Evolutionary conservation across 2,888 invertebrate species (phyloP), one percentile per base, ranked within the genome.

Genomic region (Mythimna lalbum): DNA sequence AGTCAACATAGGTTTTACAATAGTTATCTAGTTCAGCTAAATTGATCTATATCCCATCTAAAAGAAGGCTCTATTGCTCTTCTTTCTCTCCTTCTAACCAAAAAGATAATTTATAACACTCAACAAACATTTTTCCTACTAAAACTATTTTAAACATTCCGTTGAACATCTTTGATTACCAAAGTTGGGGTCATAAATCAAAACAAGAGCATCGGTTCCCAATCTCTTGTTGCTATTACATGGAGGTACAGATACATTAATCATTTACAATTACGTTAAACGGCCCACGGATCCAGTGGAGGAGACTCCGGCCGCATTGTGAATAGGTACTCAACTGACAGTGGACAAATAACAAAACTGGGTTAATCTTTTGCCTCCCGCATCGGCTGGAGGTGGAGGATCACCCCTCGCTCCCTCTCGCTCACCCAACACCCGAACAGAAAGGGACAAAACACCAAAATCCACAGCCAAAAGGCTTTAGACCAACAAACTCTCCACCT

Each of bases 331-430:
- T 95, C 94, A 90, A 94, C 95, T 95, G 95, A 95, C 95, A 95
- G 94, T 95, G 95, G 95, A 96, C 95, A 96, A 96, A 96, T 95
- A 95, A 95, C 95, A 95, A 95, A 95, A 96, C 95, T 96, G 94
- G 95, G 95, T 96, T 96, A 96, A 96, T 95, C 95, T 95, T 95
- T 95, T 93, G 93, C 95, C 95, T 92, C 95, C 95, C 95, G 93
- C 90, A 78, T 90, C 83, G 89, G 80, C 83, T 76, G 90, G 94
- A 93, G 94, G 92, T 91, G 90, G 94, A 92, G 93, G 90, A 86
- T 91, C 94, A 93, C 94, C 95, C 95, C 87, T 83, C 76, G 57
- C 71, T 77, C 78, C 89, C 85, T 94, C 94, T 90, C 94, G 89
- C 88, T 95, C 92, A 80, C 63, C 65, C 82, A 64, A 78, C 86